Percentiles rank a stretch among this genome's conserved stretches.
Conservation (phyloP, 2,113 vertebrate genomes). For the Notothenia rossii region DNA sequence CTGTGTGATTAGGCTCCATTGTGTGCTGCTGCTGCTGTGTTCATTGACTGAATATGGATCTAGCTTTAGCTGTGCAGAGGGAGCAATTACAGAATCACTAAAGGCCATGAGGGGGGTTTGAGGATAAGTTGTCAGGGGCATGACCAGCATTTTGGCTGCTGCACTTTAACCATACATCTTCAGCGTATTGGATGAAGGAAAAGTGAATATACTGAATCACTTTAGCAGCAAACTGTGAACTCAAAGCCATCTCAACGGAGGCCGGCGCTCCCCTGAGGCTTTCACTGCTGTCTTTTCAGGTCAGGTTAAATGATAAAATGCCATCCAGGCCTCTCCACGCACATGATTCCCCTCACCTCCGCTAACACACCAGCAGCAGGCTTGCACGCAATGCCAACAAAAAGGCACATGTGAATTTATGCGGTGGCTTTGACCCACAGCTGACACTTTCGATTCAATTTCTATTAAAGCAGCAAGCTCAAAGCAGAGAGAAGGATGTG, state of each 20-base stretch:
- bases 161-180: constrained; percentile 13
- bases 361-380: constrained; percentile 15
- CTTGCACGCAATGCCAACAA: constrained; percentile 2
- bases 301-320: constrained; percentile 48
- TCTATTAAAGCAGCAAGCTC: constrained; percentile 23
- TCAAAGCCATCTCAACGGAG: constrained; percentile 15
- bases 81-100: constrained; percentile 71
- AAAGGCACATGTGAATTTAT: constrained; percentile 6
- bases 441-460: constrained; percentile 38
- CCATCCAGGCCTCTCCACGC: constrained; percentile 22
- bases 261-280: constrained; percentile 23
- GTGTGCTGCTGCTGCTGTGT: constrained; percentile 46
- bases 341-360: constrained; percentile 39
- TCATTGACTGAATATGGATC: constrained; percentile 77
- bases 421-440: constrained; percentile 28
- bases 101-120: constrained; percentile 51
- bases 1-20: constrained; percentile 54
- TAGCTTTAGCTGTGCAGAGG: constrained; percentile 53
- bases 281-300: constrained; percentile 24
- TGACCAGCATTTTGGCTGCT: constrained; percentile 32
- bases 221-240: constrained; percentile 3
- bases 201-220: constrained; percentile 9
- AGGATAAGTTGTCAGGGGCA: constrained; percentile 29
- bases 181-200: constrained; percentile 11
- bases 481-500: background rate